Evolutionary conservation across 2,113 vertebrate genomes (phyloP), one percentile per base, ranked within the genome.

Genomic region (Chloropsis cyanopogon): DNA sequence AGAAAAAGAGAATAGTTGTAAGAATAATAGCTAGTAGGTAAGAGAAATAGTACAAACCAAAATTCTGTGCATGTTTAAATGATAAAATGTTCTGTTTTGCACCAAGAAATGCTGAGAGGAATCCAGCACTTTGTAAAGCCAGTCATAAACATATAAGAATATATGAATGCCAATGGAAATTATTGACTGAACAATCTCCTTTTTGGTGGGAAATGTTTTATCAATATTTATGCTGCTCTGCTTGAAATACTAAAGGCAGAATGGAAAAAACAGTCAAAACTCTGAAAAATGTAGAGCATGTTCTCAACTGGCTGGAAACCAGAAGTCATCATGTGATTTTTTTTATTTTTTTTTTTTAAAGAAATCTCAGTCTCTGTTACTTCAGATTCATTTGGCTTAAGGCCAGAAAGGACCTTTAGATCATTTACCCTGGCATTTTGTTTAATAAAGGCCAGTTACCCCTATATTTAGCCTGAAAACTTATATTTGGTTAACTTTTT

Each of bases 131-230:
- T 72, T 19, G 21, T 77, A 81, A 76, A 88, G 37, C 26, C 10
- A 20, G 59, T 44, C 73, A 63, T 69, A 93, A 90, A 52, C 21
- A 14, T 41, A 29, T 19, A 80, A 53, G 71, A 87, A 76, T 72
- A 82, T 35, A 57, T 41, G 54, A 90, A 88, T 85, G 53, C 49
- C 76, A 56, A 68, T 88, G 70, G 54, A 86, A 88, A 83, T 65
- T 79, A 89, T 93, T 75, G 95, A 88, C 66, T 44, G 56, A 92
- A 64, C 68, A 77, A 52, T 86, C 64, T 82, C 49, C 35, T 88
- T 93, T 96, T 93, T 64, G 75, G 75, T 94, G 50, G 76, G 71
- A 94, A 94, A 95, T 54, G 82, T 78, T 92, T 88, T 88, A 90
- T 92, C 85, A 83, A 94, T 90, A 88, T 86, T 90, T 92, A 47